phyloP scores from a whole-genome alignment of 2,113 vertebrate genomes.

The Oreochromis spilurus region DNA sequence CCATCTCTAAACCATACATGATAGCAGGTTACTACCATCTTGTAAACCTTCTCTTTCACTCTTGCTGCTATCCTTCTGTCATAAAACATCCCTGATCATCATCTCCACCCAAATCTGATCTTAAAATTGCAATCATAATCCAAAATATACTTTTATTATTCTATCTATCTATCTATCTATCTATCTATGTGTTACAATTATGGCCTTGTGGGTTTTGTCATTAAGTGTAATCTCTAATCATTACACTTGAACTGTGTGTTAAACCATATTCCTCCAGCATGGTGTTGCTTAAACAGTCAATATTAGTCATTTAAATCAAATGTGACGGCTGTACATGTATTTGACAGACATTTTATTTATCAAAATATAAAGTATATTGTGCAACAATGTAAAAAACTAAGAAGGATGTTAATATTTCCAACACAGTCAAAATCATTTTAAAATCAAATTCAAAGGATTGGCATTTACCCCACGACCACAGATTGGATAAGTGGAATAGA shows the following conservation, averaged over 20 bases:
- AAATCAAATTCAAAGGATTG: neutral
- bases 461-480: neutral
- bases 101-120: neutral
- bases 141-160: neutral
- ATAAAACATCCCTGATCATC: neutral
- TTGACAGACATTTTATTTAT: neutral
- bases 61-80: neutral
- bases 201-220: neutral
- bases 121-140: neutral
- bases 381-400: neutral
- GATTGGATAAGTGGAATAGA: neutral
- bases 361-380: neutral
- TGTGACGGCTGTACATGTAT: neutral
- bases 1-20: neutral
- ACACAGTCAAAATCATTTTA: neutral
- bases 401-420: neutral
- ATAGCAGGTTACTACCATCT: neutral
- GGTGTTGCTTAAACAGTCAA: neutral
- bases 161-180: neutral
- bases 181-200: neutral
- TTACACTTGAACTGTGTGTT: neutral
- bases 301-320: neutral
- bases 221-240: neutral
- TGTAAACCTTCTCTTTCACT: neutral
- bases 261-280: neutral